These are phyloP conservation scores for Varecia variegata DNA, from an alignment of 2,797 vertebrate species.

Conservation along the genomic window DNA sequence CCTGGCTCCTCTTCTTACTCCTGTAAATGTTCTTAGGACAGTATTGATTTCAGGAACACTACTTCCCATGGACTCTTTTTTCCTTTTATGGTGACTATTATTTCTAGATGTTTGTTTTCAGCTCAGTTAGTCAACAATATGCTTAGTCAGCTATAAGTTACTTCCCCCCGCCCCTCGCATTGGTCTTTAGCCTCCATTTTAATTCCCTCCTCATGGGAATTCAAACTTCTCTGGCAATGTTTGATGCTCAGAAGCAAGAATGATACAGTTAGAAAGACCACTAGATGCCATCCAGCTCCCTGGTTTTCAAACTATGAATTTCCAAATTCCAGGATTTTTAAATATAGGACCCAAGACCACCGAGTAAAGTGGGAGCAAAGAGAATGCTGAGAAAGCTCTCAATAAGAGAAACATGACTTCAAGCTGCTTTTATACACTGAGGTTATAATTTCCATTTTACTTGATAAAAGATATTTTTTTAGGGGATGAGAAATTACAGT, in stretches of 20 bases:
- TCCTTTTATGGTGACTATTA: not conserved
- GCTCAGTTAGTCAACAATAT: not conserved
- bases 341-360: not conserved
- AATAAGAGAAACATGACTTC: not conserved
- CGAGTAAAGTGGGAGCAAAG: not conserved
- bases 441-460: not conserved
- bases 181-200: not conserved
- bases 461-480: slow-evolving; percentile 2
- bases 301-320: not conserved
- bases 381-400: not conserved
- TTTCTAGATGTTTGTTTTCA: slow-evolving; percentile 1
- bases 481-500: not conserved
- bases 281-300: not conserved
- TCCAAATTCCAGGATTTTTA: not conserved
- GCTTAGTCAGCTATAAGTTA: not conserved
- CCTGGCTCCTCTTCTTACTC: not conserved
- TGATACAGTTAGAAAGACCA: not conserved
- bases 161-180: not conserved
- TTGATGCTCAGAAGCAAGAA: not conserved
- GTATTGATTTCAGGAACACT: not conserved
- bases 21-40: not conserved
- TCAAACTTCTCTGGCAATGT: not conserved
- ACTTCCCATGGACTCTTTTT: not conserved
- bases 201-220: not conserved
- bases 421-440: not conserved